Evolutionary conservation across 2,888 invertebrate genomes (phyloP).

Genomic region (Notodonta ziczac): DNA sequence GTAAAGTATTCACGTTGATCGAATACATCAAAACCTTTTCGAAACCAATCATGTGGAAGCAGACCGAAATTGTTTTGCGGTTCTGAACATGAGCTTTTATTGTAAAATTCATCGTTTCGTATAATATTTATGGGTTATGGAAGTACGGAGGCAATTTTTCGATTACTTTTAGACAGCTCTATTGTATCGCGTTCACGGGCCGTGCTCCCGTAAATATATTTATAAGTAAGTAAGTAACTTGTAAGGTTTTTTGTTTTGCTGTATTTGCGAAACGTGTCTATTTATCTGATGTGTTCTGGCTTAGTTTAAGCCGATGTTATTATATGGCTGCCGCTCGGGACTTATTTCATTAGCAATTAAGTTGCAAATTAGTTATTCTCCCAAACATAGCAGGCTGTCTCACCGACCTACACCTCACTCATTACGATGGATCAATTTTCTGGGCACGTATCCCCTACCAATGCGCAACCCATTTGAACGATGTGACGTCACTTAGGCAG

Average conservation of each 20-base stretch:
- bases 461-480: conserved; percentile 40
- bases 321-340: conserved; percentile 12
- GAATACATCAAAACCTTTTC: not conserved
- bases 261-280: too few species aligned
- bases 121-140: conserved; percentile 13
- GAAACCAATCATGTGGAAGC: not conserved
- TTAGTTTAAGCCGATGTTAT: conserved; percentile 22
- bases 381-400: conserved; percentile 19
- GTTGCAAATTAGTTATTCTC: conserved; percentile 26
- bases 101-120: conserved; percentile 8
- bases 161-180: conserved; percentile 37
- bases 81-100: conserved; percentile 3
- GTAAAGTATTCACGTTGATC: not conserved
- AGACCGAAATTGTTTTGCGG: not conserved
- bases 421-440: conserved; percentile 37
- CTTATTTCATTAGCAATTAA: conserved; percentile 26
- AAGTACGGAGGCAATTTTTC: conserved; percentile 31
- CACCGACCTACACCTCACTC: conserved; percentile 17
- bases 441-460: conserved; percentile 38
- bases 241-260: too few species aligned
- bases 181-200: conserved; percentile 31
- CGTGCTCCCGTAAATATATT: too few species aligned
- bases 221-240: too few species aligned
- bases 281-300: not conserved
- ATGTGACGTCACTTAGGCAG: conserved; percentile 59